Base-by-base conservation (phyloP, 2,888 invertebrate species). In the Glyphotaelius pellucidus region DNA sequence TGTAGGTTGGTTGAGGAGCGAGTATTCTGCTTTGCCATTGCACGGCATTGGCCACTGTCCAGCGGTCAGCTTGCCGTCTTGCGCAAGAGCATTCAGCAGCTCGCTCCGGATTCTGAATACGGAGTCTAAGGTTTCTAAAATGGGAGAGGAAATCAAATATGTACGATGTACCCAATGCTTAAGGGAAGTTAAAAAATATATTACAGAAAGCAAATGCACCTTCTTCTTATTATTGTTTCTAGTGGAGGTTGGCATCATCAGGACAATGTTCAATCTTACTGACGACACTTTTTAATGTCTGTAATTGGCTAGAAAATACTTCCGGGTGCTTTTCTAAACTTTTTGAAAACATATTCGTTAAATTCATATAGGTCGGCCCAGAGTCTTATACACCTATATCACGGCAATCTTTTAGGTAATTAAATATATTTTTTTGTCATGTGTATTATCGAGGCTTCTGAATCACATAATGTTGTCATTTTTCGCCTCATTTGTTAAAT, bases 1-100 rank as follows among this genome's bases (percentile, higher is more conserved):
- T n/a, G n/a, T n/a, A n/a, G n/a, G n/a, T n/a, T n/a, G n/a, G n/a
- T n/a, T 52, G 52, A 19, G 19, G 52, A 3, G 52, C 19, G 19
- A 52, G 19, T 7, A 52, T 4, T 83, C 35, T 83, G 19, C 83
- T 25, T 32, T 32, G 14, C 9, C 35, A 4, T 35, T 38, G 88
- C 38, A 89, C 88, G 88, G 88, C 88, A 89, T 89, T 89, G 88
- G 67, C 32, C 67, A 25, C 81, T 47, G 47, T 19, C 52, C 52
- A 19, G 7, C 67, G 67, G 67, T n/a, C 47, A 47, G 47, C 47
- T 47, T 19, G 67, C n/a, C 25, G 12, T 35, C 83, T 89, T 89
- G 38, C 88, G 88, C 88, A 89, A 89, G 88, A 38, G 79, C 88
- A 89, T 38, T 80, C 79, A 35, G 38, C 31, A 19, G 32, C 87